phyloP scores from a whole-genome alignment of 1,140 invertebrate genomes.

The Heliconius melpomene region DNA sequence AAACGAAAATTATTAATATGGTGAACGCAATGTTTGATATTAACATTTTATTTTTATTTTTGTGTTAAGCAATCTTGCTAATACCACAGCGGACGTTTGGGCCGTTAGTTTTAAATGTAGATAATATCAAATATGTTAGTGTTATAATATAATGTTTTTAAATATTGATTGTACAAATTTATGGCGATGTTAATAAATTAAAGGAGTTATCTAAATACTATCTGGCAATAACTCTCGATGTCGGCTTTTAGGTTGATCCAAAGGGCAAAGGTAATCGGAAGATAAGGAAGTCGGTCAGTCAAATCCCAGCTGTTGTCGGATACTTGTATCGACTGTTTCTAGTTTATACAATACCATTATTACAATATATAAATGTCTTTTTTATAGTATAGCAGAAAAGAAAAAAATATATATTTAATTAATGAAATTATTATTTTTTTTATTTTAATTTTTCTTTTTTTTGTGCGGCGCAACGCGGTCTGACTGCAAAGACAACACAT shows the following conservation, averaged over 20 bases:
- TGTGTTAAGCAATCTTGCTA: not conserved
- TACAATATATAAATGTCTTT: not conserved
- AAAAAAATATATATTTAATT: no score
- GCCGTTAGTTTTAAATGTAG: not conserved
- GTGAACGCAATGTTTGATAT: not conserved
- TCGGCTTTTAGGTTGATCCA: conserved; percentile 33
- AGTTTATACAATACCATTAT: no score
- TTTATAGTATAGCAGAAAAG: not conserved
- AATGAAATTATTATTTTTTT: no score
- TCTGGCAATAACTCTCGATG: conserved; percentile 29
- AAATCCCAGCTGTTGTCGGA: conserved; percentile 14
- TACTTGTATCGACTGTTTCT: not conserved
- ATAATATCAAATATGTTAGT: not conserved
- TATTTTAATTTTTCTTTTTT: no score
- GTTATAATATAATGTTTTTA: not conserved
- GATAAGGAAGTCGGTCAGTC: conserved; percentile 36
- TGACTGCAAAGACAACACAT: no score
- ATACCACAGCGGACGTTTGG: no score
- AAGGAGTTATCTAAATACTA: conserved; percentile 32
- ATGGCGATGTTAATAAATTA: conserved; percentile 27
- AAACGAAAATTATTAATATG: conserved; percentile 4
- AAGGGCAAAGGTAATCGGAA: conserved; percentile 37
- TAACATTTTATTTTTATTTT: not conserved
- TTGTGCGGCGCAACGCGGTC: no score
- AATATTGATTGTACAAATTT: conserved; percentile 27